Percentiles rank a stretch among this genome's conserved stretches.
These are phyloP conservation scores for Asarcornis scutulata DNA, from an alignment of 2,113 vertebrate species.

Conservation along the genomic window DNA sequence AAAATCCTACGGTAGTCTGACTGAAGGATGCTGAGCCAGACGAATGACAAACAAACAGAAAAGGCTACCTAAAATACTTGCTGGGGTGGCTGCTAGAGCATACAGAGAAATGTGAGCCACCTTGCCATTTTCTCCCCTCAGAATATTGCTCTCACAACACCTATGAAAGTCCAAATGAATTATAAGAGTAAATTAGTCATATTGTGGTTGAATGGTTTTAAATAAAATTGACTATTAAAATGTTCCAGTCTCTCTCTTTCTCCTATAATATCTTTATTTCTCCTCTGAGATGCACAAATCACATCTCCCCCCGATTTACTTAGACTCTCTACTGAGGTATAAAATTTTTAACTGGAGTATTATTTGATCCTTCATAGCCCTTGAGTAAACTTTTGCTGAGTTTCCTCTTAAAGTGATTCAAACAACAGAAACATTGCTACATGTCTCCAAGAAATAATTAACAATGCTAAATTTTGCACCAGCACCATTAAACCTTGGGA, in stretches of 20 bases:
- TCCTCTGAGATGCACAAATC: neutral
- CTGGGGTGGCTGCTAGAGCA: neutral
- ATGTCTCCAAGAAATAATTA: neutral
- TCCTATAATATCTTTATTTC: constrained; percentile 17
- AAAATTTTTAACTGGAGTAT: neutral
- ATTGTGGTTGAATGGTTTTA: neutral
- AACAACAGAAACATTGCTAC: neutral
- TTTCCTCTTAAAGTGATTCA: neutral
- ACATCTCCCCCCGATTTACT: neutral
- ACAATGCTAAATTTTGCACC: neutral
- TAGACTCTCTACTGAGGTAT: neutral
- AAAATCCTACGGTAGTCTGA: accelerated
- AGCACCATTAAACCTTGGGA: neutral
- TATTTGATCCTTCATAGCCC: neutral
- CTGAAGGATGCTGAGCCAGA: neutral
- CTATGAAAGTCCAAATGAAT: neutral
- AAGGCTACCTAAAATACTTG: neutral
- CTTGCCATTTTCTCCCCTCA: neutral
- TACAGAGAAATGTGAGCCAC: neutral
- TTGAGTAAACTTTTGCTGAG: neutral
- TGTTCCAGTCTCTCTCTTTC: neutral
- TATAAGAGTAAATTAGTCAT: neutral
- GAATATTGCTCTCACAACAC: neutral
- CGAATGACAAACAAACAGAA: neutral
- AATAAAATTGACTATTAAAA: constrained; percentile 21